A percentile compares a stretch with the other conserved stretches of the same genome.
These are phyloP conservation scores for Xenopus tropicalis DNA, from an alignment of 2,113 vertebrate genomes.

Conservation along the genomic window DNA sequence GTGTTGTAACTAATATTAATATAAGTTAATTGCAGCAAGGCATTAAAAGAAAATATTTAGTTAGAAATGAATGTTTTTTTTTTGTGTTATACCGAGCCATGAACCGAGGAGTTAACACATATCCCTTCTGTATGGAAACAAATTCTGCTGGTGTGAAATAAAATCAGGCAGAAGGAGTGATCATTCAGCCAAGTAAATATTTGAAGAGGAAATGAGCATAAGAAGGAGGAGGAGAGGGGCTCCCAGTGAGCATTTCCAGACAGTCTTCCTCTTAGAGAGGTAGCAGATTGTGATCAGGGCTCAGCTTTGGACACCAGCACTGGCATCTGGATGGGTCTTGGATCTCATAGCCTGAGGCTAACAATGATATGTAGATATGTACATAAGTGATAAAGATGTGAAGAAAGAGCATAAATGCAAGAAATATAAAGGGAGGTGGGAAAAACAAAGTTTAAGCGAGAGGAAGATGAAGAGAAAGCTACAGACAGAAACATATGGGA, in stretches of 20 bases:
- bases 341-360: slow-evolving; percentile 1
- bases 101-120: not conserved
- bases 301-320: slow-evolving; percentile 20
- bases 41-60: not conserved
- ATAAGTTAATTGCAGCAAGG: not conserved
- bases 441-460: too few species aligned
- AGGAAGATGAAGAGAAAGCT: not conserved
- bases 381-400: not conserved
- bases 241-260: slow-evolving; percentile 36
- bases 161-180: not conserved
- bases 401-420: not conserved
- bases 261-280: slow-evolving; percentile 39
- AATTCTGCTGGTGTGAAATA: not conserved
- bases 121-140: not conserved
- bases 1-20: too few species aligned
- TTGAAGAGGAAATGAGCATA: slow-evolving; percentile 45
- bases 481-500: not conserved
- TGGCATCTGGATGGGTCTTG: slow-evolving; percentile 7
- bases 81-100: not conserved
- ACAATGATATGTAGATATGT: not conserved
- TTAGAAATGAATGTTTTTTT: too few species aligned
- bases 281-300: slow-evolving; percentile 42
- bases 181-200: slow-evolving; percentile 15
- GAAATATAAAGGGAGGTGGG: not conserved
- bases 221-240: slow-evolving; percentile 34